phyloP scores from a whole-genome alignment of 2,888 invertebrate species.

The Gari tellinella region DNA sequence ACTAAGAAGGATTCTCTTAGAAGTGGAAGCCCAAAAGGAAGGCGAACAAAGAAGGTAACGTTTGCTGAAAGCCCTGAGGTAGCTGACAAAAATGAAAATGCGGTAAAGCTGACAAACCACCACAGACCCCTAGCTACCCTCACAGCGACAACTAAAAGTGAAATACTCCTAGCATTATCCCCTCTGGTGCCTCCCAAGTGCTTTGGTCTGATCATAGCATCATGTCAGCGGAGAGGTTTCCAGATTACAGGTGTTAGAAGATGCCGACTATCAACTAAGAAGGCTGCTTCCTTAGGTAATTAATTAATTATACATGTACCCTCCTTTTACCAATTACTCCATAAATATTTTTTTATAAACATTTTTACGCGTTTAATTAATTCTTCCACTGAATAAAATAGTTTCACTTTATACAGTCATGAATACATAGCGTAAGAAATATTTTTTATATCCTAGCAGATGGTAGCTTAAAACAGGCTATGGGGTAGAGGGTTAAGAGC shows the following conservation, averaged over 20 bases:
- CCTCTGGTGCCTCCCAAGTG: constrained; percentile 77
- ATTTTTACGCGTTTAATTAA: too few relatives aligned
- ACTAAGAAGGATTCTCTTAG: constrained; percentile 66
- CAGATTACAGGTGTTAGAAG: constrained; percentile 77
- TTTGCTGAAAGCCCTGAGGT: constrained; percentile 48
- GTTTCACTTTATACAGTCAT: too few relatives aligned
- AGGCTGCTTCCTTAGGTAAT: constrained; percentile 75
- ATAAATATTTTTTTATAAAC: too few relatives aligned
- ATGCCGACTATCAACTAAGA: constrained; percentile 70
- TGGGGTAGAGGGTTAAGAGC: too few relatives aligned
- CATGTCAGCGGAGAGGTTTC: constrained; percentile 78
- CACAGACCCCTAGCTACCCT: constrained; percentile 75
- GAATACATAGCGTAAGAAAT: too few relatives aligned
- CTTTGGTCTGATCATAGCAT: constrained; percentile 77
- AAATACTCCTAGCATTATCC: constrained; percentile 77
- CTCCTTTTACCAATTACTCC: too few relatives aligned
- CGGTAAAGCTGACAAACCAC: constrained; percentile 1
- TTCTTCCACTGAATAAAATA: too few relatives aligned
- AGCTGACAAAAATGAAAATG: constrained; percentile 14
- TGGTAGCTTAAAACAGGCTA: too few relatives aligned
- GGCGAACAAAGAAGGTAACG: constrained; percentile 69
- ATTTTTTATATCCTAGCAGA: too few relatives aligned
- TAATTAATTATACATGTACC: too few relatives aligned
- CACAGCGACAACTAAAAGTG: constrained; percentile 74
- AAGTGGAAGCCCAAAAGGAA: constrained; percentile 69